Evolutionary conservation across 2,888 invertebrate genomes (phyloP), one percentile per base, ranked within the genome.

Genomic region (Sinelater perroti): DNA sequence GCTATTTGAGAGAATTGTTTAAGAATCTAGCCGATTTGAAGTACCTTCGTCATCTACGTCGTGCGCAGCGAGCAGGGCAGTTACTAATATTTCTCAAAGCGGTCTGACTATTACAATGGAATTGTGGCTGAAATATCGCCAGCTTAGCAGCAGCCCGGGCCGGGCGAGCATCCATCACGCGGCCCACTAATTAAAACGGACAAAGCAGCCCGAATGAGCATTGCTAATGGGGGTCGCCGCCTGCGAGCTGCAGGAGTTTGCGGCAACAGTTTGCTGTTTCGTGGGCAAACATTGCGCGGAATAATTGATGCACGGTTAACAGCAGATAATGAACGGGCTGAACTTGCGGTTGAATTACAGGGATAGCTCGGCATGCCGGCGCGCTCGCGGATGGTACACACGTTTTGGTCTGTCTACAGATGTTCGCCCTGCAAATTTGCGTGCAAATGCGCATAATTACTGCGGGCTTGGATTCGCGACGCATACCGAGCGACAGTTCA

Each of bases 221-320:
- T 50, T 55, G 46, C 45, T 55, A 55, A 58, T 58, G 42, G 45
- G 40, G 58, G 45, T 53, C 50, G 54, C 56, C 42, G 38, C 55
- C 52, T 26, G 52, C 49, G 30, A 8, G 26, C 28, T 57, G 26
- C 45, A 46, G 33, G 46, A 57, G 33, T 57, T 52, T 61, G 57
- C 51, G 54, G 57, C 54, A 61, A 54, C 45, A 54, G 54, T 61
- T 58, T 57, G 50, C 54, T 61, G 57, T 54, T 60, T 61, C 53
- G 53, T 30, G 61, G 57, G 53, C 52, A 57, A 61, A 58, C 56
- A 50, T 47, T 36, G 60, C 51, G 51, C 21, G 42, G 49, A 61
- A 61, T 61, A 61, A 61, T 61, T 61, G 61, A 61, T 61, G 61
- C 58, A 51, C 54, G 51, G 58, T 55, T 61, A 57, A 50, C 49